Percentiles rank a stretch among this genome's conserved stretches.
Conservation (phyloP, 2,797 vertebrate genomes). For the Melanotaenia nigrans region DNA sequence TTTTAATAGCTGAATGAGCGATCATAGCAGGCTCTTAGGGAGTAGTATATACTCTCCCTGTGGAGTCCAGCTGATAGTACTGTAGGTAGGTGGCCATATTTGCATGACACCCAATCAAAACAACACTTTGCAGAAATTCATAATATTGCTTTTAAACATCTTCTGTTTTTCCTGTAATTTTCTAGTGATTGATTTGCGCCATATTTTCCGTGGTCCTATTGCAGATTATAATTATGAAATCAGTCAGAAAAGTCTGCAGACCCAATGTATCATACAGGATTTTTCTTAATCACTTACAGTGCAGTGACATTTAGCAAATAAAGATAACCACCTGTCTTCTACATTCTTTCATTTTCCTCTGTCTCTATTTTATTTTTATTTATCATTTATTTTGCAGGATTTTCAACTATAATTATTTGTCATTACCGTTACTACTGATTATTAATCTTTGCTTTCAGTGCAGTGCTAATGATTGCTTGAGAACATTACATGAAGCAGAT, state of each 20-base stretch:
- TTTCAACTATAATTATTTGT: slow-evolving; percentile 12
- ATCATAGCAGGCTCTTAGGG: slow-evolving; percentile 46
- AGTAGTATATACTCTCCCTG: slow-evolving; percentile 24
- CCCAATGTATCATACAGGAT: background rate
- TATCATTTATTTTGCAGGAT: slow-evolving; percentile 12
- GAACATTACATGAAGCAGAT: slow-evolving; percentile 51
- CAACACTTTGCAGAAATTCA: slow-evolving; percentile 19
- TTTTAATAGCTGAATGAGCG: slow-evolving; percentile 61
- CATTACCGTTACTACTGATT: slow-evolving; percentile 9
- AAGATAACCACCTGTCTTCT: background rate
- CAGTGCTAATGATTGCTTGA: slow-evolving; percentile 20
- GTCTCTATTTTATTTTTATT: slow-evolving; percentile 17
- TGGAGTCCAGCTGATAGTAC: slow-evolving; percentile 38
- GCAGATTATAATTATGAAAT: background rate
- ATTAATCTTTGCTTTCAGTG: slow-evolving; percentile 51
- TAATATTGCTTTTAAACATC: slow-evolving; percentile 10
- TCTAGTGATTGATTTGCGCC: background rate
- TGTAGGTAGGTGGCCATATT: slow-evolving; percentile 48
- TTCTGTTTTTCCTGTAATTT: background rate
- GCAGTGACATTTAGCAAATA: background rate
- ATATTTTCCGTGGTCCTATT: background rate
- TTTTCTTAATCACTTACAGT: background rate
- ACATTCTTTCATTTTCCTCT: background rate
- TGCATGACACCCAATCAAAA: slow-evolving; percentile 51
- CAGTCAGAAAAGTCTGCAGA: background rate